These are phyloP conservation scores for Cancer borealis DNA, from an alignment of 2,888 invertebrate species.

Conservation along the genomic window DNA sequence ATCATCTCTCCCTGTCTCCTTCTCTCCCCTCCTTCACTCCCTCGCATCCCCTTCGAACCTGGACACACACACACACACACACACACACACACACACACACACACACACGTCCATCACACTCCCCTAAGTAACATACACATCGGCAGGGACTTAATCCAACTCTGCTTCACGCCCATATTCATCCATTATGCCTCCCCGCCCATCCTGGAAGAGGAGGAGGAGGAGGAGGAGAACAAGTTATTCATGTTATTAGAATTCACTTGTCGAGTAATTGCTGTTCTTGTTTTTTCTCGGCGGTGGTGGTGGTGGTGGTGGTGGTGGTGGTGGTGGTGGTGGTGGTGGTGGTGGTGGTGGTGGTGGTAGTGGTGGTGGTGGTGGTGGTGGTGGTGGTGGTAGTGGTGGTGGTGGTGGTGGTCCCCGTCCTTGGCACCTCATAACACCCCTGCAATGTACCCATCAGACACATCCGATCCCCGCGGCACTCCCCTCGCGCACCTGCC, in stretches of 20 bases:
- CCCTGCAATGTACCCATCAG: slow-evolving; percentile 28
- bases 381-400: background rate
- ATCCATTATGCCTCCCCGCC: no score
- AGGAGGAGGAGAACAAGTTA: background rate
- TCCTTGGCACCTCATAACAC: slow-evolving; percentile 18
- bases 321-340: background rate
- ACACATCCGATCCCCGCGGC: background rate
- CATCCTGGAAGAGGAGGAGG: background rate
- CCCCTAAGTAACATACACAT: background rate
- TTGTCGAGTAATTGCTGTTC: background rate
- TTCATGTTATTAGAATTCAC: background rate
- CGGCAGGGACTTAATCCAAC: no score
- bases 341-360: slow-evolving; percentile 3
- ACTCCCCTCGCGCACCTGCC: background rate
- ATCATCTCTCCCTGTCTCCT: slow-evolving; percentile 2
- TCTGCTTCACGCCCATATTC: no score
- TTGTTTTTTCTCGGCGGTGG: background rate
- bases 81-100: slow-evolving; percentile 20
- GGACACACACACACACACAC: background rate
- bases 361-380: slow-evolving; percentile 6
- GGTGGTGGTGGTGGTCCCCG: background rate
- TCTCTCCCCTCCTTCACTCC: background rate
- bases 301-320: background rate
- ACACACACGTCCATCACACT: background rate
- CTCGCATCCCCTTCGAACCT: background rate